These are phyloP conservation scores for Phasia obesa DNA, from an alignment of 2,888 invertebrate genomes.

Conservation along the genomic window DNA sequence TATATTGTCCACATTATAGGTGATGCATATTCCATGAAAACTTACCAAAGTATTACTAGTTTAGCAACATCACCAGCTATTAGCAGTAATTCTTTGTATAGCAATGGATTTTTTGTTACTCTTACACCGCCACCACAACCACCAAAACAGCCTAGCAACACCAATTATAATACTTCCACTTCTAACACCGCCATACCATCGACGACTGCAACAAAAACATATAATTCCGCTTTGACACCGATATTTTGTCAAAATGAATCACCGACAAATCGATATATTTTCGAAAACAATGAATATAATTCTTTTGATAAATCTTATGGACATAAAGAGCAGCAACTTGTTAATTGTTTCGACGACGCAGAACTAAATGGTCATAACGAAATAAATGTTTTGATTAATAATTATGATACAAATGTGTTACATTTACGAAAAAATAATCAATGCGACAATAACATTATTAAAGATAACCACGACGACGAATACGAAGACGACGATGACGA, in stretches of 20 bases:
- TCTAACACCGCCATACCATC: slow-evolving; percentile 28
- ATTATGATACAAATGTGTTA: slow-evolving; percentile 67
- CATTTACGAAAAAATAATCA: slow-evolving; percentile 47
- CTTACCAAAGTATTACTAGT: slow-evolving; percentile 83
- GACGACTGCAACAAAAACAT: slow-evolving; percentile 28
- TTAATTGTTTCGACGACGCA: slow-evolving; percentile 47
- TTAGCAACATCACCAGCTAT: slow-evolving; percentile 82
- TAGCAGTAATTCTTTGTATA: slow-evolving; percentile 81
- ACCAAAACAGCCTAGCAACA: slow-evolving; percentile 59
- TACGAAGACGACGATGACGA: slow-evolving; percentile 77
- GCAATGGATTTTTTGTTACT: slow-evolving; percentile 80
- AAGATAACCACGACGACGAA: slow-evolving; percentile 71
- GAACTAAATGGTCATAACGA: slow-evolving; percentile 56
- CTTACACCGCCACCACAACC: slow-evolving; percentile 72
- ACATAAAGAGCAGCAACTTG: slow-evolving; percentile 44
- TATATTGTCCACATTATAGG: slow-evolving; percentile 74
- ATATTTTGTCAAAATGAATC: slow-evolving; percentile 24
- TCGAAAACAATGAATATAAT: slow-evolving; percentile 29
- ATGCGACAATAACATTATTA: slow-evolving; percentile 35
- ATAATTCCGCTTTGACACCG: slow-evolving; percentile 22
- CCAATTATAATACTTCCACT: slow-evolving; percentile 71
- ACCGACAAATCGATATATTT: slow-evolving; percentile 12
- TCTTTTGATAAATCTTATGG: slow-evolving; percentile 19
- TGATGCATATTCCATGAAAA: slow-evolving; percentile 83
- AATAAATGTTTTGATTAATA: slow-evolving; percentile 68